phyloP scores from a whole-genome alignment of 2,888 invertebrate species.

The Callosobruchus maculatus region DNA sequence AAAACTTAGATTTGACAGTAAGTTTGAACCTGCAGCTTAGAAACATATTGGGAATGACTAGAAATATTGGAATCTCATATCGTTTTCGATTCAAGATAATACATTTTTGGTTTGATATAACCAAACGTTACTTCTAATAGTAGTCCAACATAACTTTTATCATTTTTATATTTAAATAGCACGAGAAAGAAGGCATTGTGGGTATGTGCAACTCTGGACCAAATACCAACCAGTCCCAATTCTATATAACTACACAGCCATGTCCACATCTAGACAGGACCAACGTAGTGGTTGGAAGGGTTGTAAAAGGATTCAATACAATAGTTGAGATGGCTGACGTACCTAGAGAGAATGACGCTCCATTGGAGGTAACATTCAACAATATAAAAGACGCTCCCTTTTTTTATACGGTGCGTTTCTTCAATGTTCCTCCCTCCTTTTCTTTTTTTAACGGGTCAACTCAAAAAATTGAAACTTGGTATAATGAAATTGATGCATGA shows the following conservation, averaged over 20 bases:
- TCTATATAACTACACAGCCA: slow-evolving; percentile 79
- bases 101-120: no score
- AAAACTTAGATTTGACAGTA: slow-evolving; percentile 54
- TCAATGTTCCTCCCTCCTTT: no score
- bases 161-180: slow-evolving; percentile 29
- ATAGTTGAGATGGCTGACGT: slow-evolving; percentile 67
- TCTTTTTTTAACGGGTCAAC: no score
- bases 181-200: slow-evolving; percentile 64
- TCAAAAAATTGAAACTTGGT: no score
- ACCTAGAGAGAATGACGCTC: slow-evolving; percentile 57
- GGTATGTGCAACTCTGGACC: slow-evolving; percentile 81
- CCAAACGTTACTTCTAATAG: not conserved
- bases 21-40: not conserved
- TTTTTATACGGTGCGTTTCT: no score
- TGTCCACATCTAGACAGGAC: slow-evolving; percentile 75
- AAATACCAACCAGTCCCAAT: slow-evolving; percentile 91
- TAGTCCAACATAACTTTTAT: not conserved
- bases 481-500: no score
- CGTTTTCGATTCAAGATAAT: no score
- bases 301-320: slow-evolving; percentile 71
- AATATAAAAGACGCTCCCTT: no score
- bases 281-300: slow-evolving; percentile 80
- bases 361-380: slow-evolving; percentile 59
- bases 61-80: no score
- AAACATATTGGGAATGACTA: no score